Conservation (phyloP, 2,797 vertebrate species). For the Rhinophrynus dorsalis region DNA sequence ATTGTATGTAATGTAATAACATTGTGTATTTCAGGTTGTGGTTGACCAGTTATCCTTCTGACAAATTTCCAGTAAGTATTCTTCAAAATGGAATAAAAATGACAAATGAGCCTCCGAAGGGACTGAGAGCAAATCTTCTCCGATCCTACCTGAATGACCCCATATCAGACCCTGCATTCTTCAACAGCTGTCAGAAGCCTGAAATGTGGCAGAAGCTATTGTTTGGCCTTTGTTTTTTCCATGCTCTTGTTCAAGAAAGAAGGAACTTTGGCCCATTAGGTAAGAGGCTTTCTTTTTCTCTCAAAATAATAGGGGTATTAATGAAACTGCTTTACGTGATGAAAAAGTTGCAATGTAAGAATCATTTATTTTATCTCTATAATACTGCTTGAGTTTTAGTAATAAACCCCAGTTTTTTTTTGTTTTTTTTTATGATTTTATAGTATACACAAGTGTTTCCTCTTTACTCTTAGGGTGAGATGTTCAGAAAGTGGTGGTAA, state of each 20-base stretch:
- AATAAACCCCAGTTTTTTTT: too few relatives aligned
- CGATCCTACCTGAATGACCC: conserved; percentile 88
- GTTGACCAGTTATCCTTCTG: conserved; percentile 92
- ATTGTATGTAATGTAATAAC: background rate
- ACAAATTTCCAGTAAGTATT: conserved; percentile 91
- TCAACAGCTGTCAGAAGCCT: conserved; percentile 78
- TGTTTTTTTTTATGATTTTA: too few relatives aligned
- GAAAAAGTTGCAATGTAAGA: too few relatives aligned
- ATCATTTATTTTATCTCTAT: too few relatives aligned
- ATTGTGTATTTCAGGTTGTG: conserved; percentile 73
- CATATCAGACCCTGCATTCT: conserved; percentile 83
- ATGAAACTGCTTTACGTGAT: too few relatives aligned
- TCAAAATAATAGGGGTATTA: too few relatives aligned
- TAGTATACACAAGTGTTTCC: too few relatives aligned
- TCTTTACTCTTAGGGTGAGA: too few relatives aligned
- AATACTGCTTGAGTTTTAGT: too few relatives aligned
- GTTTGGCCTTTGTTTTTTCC: conserved; percentile 92
- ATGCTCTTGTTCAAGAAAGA: conserved; percentile 91
- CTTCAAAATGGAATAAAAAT: conserved; percentile 94
- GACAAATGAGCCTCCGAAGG: conserved; percentile 94
- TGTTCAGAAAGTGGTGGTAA: too few relatives aligned
- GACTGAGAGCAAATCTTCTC: conserved; percentile 85
- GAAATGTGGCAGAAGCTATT: conserved; percentile 85
- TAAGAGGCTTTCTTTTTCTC: conserved; percentile 59
- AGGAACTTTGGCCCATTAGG: conserved; percentile 88